These are phyloP conservation scores for Verasper variegatus DNA, from an alignment of 2,113 vertebrate species.

Conservation along the genomic window DNA sequence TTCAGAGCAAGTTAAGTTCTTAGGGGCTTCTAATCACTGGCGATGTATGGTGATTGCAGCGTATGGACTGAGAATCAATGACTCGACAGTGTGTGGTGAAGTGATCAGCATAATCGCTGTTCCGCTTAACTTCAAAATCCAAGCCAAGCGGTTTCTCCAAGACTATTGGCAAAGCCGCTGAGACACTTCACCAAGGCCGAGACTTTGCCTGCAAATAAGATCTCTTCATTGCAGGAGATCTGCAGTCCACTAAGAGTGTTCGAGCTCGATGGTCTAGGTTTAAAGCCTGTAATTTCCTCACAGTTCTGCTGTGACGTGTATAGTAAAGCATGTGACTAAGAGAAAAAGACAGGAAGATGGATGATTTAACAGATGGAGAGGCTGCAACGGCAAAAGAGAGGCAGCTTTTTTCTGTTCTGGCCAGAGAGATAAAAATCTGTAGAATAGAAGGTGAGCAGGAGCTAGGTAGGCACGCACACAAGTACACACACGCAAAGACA, in stretches of 20 bases:
- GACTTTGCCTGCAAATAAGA: conserved; percentile 45
- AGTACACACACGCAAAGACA: conserved; percentile 3
- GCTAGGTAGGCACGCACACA: conserved; percentile 9
- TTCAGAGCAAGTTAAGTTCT: conserved; percentile 63
- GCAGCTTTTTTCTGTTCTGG: conserved; percentile 36
- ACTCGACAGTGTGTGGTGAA: conserved; percentile 70
- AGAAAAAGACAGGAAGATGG: conserved; percentile 44
- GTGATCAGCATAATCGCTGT: conserved; percentile 68
- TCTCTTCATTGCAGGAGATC: conserved; percentile 45
- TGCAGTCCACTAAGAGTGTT: conserved; percentile 17
- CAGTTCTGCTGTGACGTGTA: conserved; percentile 19
- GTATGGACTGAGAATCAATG: conserved; percentile 74
- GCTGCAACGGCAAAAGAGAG: conserved; percentile 8
- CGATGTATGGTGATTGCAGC: conserved; percentile 64
- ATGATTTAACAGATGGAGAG: conserved; percentile 50
- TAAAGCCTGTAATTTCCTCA: conserved; percentile 25
- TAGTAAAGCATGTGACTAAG: conserved; percentile 35
- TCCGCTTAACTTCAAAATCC: conserved; percentile 67
- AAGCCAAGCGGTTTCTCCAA: conserved; percentile 69
- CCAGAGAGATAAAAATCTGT: conserved; percentile 46
- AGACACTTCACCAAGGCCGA: conserved; percentile 48
- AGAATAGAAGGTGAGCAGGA: conserved; percentile 37
- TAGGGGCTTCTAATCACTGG: conserved; percentile 61
- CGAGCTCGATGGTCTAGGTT: conserved; percentile 26
- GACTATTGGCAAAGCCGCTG: conserved; percentile 61